These are phyloP conservation scores for Natrix natrix DNA, from an alignment of 2,797 vertebrate species.

Conservation along the genomic window DNA sequence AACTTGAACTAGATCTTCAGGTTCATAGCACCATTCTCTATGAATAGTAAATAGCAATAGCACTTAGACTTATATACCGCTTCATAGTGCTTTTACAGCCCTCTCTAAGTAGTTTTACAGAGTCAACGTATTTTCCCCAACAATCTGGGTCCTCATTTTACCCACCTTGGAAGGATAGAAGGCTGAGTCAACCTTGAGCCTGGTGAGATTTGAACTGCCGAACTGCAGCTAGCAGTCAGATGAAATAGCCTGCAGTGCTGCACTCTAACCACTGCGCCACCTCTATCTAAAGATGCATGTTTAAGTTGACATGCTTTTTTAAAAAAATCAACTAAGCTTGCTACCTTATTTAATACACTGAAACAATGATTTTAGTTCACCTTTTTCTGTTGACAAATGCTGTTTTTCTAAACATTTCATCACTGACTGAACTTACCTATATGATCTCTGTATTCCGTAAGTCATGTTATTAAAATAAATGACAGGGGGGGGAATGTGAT, in stretches of 20 bases:
- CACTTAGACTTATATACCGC: too few relatives aligned
- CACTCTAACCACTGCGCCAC: too few relatives aligned
- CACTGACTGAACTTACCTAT: background rate
- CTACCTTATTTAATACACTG: background rate
- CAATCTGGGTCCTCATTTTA: too few relatives aligned
- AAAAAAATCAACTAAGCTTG: background rate
- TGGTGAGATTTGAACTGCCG: too few relatives aligned
- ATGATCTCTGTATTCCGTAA: background rate
- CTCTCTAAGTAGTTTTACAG: too few relatives aligned
- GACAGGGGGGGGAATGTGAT: background rate
- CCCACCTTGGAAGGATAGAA: too few relatives aligned
- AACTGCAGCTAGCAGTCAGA: too few relatives aligned
- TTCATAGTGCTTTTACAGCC: too few relatives aligned
- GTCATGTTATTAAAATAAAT: background rate
- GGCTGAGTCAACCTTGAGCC: too few relatives aligned
- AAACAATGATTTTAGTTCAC: background rate
- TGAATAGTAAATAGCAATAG: background rate
- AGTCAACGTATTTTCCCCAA: too few relatives aligned
- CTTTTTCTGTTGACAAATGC: background rate
- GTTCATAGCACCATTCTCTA: background rate
- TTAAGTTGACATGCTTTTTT: background rate
- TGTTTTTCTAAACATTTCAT: background rate
- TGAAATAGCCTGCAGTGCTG: too few relatives aligned
- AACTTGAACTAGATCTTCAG: background rate
- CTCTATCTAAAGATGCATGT: background rate